These are phyloP conservation scores for Trididemnum clinides DNA, from an alignment of 23 tunicate genomes.

Conservation along the genomic window DNA sequence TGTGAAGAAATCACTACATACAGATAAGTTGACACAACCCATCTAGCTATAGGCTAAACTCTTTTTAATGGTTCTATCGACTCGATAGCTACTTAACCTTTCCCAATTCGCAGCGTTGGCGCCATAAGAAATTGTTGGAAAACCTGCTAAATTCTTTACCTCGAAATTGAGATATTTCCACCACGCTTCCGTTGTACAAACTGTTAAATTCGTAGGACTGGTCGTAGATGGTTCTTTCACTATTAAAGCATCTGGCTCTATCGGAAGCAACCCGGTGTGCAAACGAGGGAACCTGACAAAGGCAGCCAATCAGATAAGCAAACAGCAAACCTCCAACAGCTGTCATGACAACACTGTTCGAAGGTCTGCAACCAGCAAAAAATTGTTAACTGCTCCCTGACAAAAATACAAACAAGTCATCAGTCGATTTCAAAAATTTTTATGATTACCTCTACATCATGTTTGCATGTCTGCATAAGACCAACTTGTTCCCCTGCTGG, in stretches of 20 bases:
- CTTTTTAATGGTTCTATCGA: too few species aligned
- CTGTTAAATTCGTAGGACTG: not conserved
- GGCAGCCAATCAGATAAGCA: not conserved
- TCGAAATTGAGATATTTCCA: constrained; percentile 27
- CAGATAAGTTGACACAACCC: too few species aligned
- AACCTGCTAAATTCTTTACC: constrained; percentile 10
- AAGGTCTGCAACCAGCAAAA: too few species aligned
- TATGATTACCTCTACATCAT: too few species aligned
- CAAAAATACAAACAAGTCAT: too few species aligned
- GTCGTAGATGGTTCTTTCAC: constrained; percentile 34
- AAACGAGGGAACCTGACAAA: not conserved
- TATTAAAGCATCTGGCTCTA: constrained; percentile 20
- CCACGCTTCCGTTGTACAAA: not conserved
- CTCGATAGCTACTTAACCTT: too few species aligned
- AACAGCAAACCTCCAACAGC: not conserved
- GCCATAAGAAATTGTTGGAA: not conserved
- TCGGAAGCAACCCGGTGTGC: constrained; percentile 4
- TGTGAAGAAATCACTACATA: too few species aligned
- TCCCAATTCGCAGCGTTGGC: not conserved
- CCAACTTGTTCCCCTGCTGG: too few species aligned
- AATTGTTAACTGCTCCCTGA: too few species aligned
- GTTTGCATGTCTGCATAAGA: too few species aligned
- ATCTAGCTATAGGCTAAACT: too few species aligned
- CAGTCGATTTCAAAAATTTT: too few species aligned
- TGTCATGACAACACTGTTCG: not conserved